These are phyloP conservation scores for Hiodon tergisus DNA, from an alignment of 2,113 vertebrate species.

Conservation along the genomic window DNA sequence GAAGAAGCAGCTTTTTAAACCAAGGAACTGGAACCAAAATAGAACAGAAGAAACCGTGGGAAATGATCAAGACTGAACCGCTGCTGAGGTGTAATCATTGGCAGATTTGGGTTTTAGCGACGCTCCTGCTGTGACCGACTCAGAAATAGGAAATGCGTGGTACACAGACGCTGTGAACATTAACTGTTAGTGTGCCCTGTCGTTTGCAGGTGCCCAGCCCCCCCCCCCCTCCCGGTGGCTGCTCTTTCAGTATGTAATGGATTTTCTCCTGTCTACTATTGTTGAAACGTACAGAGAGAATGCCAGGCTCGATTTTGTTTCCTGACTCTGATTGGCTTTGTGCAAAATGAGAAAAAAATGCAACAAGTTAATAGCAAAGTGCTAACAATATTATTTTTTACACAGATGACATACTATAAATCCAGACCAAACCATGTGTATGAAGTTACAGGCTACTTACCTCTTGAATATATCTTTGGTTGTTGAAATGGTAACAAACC, in stretches of 20 bases:
- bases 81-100: background rate
- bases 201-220: conserved; percentile 7
- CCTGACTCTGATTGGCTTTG: no score
- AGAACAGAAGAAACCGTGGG: background rate
- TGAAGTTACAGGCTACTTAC: no score
- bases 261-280: background rate
- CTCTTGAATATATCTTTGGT: no score
- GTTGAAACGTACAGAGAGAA: no score
- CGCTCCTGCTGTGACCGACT: background rate
- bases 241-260: conserved; percentile 10
- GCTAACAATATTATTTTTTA: no score
- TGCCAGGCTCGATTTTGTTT: no score
- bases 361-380: no score
- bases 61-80: background rate
- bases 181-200: background rate
- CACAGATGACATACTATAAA: no score
- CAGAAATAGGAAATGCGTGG: background rate
- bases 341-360: no score
- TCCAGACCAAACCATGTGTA: no score
- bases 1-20: background rate
- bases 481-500: no score
- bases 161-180: conserved; percentile 8
- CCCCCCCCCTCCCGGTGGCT: background rate
- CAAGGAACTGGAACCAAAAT: conserved; percentile 1
- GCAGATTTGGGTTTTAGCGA: background rate